phyloP scores from a whole-genome alignment of 1,140 invertebrate genomes.

The Plectrocnemia conspersa region DNA sequence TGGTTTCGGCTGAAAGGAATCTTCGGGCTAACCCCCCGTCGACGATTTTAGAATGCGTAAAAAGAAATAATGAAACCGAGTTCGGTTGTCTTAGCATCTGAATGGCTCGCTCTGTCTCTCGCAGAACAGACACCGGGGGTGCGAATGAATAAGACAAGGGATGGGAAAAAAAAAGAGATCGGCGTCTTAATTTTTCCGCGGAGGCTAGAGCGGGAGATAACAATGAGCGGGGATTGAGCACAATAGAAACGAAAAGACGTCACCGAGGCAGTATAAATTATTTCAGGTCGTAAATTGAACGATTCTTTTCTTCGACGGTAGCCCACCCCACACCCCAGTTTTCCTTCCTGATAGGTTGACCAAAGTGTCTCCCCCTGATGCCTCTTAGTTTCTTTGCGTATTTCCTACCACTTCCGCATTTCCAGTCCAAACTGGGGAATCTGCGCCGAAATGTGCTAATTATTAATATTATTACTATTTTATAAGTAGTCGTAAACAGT shows the following conservation, averaged over 20 bases:
- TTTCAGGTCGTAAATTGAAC: constrained; percentile 36
- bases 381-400: constrained; percentile 30
- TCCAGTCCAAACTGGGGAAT: not conserved
- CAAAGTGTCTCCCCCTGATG: constrained; percentile 30
- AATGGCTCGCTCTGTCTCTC: constrained; percentile 8
- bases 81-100: constrained; percentile 17
- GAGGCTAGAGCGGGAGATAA: constrained; percentile 27
- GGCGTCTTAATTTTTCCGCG: constrained; percentile 34
- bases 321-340: too few species aligned
- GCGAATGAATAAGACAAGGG: not conserved
- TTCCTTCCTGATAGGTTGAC: constrained; percentile 35
- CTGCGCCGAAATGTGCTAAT: constrained; percentile 16
- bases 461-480: too few species aligned
- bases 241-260: constrained; percentile 33
- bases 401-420: constrained; percentile 23
- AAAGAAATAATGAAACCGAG: constrained; percentile 33
- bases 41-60: constrained; percentile 22
- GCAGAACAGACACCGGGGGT: not conserved
- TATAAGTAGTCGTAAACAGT: too few species aligned
- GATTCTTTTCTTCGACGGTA: constrained; percentile 36
- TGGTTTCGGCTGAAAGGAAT: constrained; percentile 30
- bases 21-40: constrained; percentile 10
- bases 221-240: constrained; percentile 28
- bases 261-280: constrained; percentile 35
- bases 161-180: constrained; percentile 21